Evolutionary conservation across 1,140 invertebrate species (phyloP), one percentile per base, ranked within the genome.

Genomic region (Myzus persicae): DNA sequence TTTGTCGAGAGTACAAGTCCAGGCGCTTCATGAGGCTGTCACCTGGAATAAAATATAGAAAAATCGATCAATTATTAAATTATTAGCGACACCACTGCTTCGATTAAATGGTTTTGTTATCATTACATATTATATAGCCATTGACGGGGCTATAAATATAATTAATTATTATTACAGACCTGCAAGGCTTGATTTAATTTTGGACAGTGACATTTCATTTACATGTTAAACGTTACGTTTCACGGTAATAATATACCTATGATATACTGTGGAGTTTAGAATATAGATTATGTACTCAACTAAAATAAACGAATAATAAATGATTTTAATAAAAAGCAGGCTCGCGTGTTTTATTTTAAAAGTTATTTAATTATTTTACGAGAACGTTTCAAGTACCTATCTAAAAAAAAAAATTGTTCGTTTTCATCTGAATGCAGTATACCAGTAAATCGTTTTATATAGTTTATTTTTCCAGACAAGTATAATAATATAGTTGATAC

Each of bases 1-100:
- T 95, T 22, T 95, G 94, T 26, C 96, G 95, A 0, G 97, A 96
- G 84, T 96, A 96, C 82, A 99, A 94, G n/a, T 96, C 96, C 46
- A 96, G 95, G 8, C 95, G 94, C 54, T 95, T 95, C 94, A 96
- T 96, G 31, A 97, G 94, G 91, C 96, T 95, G 26, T 95, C 94
- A 91, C 97, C 97, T 95, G 94, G 2, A 94, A 94, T 38, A 26
- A 44, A 31, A 44, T 44, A 40, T 40, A 5, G 20, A 18, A n/a
- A 76, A n/a, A 76, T 6, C 31, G 14, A 36, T 36, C 31, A n/a
- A n/a, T 76, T 76, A n/a, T 76, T 51, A 22, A 51, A 76, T 18
- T 76, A 76, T 36, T 76, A 20, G 6, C 31, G 14, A 76, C 14
- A 76, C 4, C n/a, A 76, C 14, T 76, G 18, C n/a, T 76, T 76